Evolutionary conservation across 30 jellyfish, hydroid and myxozoan genomes (phyloP).

Genomic region (Pseudorhiza aurosa): DNA sequence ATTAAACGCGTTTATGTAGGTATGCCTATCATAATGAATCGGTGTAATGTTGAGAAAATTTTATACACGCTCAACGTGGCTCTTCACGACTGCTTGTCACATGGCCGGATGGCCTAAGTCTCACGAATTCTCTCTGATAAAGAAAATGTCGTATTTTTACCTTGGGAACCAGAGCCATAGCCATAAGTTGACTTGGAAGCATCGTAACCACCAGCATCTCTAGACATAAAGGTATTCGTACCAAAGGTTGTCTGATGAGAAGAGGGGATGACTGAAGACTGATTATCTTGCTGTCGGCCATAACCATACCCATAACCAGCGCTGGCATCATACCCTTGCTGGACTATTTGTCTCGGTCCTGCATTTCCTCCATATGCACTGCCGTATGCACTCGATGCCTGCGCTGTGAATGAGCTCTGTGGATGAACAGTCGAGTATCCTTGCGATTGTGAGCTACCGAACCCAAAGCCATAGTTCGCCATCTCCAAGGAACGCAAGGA

Average conservation of each 20-base stretch:
- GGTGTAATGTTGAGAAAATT: too few species aligned
- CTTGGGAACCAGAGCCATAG: conserved; percentile 62
- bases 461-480: conserved; percentile 97
- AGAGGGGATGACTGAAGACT: conserved; percentile 24
- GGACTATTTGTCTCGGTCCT: conserved; percentile 68
- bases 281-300: conserved; percentile 74
- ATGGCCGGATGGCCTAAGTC: neutral
- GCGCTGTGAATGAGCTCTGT: conserved; percentile 78
- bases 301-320: conserved; percentile 85
- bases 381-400: conserved; percentile 74
- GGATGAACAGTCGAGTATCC: conserved; percentile 78
- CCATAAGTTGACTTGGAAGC: conserved; percentile 64
- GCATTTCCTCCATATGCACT: conserved; percentile 49
- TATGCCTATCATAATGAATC: too few species aligned
- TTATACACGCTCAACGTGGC: too few species aligned
- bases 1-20: too few species aligned
- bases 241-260: conserved; percentile 60
- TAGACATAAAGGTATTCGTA: conserved; percentile 40
- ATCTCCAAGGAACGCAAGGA: conserved; percentile 12
- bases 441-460: conserved; percentile 80
- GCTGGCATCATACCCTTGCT: conserved; percentile 64
- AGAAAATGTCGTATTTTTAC: too few species aligned
- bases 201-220: conserved; percentile 69
- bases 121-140: too few species aligned
- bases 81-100: too few species aligned